These are phyloP conservation scores for Ophonus ardosiacus DNA, from an alignment of 2,888 invertebrate genomes.

Conservation along the genomic window DNA sequence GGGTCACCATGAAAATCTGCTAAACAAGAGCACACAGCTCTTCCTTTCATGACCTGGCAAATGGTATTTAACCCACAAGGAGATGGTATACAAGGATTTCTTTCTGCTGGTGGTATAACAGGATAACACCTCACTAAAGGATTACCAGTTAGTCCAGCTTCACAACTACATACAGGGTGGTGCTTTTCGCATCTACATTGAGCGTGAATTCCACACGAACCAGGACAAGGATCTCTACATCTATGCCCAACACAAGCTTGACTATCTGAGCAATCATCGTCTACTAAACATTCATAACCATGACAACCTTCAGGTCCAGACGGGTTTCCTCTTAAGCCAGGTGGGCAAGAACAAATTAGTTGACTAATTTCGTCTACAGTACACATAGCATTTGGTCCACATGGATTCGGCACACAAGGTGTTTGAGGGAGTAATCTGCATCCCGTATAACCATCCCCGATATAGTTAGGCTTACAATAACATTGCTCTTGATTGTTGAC, in stretches of 20 bases:
- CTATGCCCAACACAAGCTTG: conserved; percentile 88
- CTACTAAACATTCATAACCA: conserved; percentile 88
- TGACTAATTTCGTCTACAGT: conserved; percentile 83
- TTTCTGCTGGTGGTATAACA: conserved; percentile 77
- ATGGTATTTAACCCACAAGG: conserved; percentile 89
- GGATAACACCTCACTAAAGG: conserved; percentile 86
- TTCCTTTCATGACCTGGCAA: conserved; percentile 83
- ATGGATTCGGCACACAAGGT: conserved; percentile 88
- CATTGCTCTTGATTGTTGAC: conserved; percentile 90
- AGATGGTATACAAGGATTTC: conserved; percentile 84
- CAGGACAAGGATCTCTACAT: conserved; percentile 90
- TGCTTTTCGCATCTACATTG: conserved; percentile 87
- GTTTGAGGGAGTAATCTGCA: conserved; percentile 83
- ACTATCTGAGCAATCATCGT: conserved; percentile 85
- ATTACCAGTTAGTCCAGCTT: conserved; percentile 85
- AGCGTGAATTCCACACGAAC: conserved; percentile 87
- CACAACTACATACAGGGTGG: conserved; percentile 88
- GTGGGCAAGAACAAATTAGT: conserved; percentile 85
- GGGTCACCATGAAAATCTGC: conserved; percentile 89
- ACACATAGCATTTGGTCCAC: conserved; percentile 88
- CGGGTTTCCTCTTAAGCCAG: conserved; percentile 88
- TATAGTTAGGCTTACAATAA: conserved; percentile 86
- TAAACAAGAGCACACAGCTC: conserved; percentile 87
- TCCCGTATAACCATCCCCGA: conserved; percentile 89
- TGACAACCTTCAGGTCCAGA: conserved; percentile 84